Conservation (phyloP, 1,140 invertebrate genomes). For the Trachymyrmex septentrionalis region DNA sequence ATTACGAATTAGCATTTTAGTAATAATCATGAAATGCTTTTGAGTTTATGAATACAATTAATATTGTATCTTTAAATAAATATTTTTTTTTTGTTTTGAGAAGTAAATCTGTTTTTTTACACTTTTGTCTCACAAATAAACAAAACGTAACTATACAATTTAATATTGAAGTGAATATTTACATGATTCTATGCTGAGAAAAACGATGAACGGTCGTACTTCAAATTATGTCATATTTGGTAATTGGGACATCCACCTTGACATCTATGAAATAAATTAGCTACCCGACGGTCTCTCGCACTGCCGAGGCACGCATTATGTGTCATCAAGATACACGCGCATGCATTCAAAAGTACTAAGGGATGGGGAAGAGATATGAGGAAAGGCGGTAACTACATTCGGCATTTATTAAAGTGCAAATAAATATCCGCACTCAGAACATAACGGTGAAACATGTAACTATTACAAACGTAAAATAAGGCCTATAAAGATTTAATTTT, state of each 20-base stretch:
- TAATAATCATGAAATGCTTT: background rate
- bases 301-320: conserved; percentile 21
- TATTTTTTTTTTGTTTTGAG: background rate
- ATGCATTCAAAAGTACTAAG: conserved; percentile 50
- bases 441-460: background rate
- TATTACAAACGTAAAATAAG: background rate
- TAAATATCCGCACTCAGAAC: conserved; percentile 31
- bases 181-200: background rate
- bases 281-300: conserved; percentile 27
- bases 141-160: background rate
- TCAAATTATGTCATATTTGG: conserved; percentile 36
- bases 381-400: conserved; percentile 56
- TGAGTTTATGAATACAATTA: background rate
- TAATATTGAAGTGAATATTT: conserved; percentile 5
- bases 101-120: background rate
- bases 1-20: background rate
- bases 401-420: conserved; percentile 46
- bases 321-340: conserved; percentile 55
- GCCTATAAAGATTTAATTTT: background rate
- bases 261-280: conserved; percentile 47
- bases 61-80: background rate
- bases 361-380: conserved; percentile 29
- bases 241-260: conserved; percentile 49
- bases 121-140: background rate
- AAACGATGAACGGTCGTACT: background rate